Evolutionary conservation across 2,888 invertebrate genomes (phyloP).

Genomic region (Sthenelais limicola): DNA sequence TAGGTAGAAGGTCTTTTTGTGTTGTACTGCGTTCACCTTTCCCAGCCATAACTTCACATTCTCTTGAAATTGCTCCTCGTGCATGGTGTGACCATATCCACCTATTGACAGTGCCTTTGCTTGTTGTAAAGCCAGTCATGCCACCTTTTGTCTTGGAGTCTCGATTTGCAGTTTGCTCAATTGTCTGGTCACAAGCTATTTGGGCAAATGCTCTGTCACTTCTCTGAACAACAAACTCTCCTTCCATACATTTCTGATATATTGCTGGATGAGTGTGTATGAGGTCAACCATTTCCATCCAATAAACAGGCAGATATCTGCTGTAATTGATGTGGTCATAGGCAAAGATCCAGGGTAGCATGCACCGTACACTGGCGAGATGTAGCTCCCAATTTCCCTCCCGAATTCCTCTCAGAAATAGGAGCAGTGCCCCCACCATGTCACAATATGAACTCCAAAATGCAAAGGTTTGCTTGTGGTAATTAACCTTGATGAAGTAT

Average conservation of each 20-base stretch:
- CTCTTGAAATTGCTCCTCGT: not conserved
- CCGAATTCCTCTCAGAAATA: constrained; percentile 36
- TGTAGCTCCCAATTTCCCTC: constrained; percentile 1
- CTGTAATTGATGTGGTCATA: not conserved
- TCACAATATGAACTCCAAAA: constrained; percentile 41
- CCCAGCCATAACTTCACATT: constrained; percentile 1
- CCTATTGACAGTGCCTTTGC: not conserved
- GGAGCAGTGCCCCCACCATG: constrained; percentile 40
- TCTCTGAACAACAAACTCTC: constrained; percentile 18
- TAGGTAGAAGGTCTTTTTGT: not conserved
- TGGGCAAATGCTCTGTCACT: constrained; percentile 1
- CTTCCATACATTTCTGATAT: not conserved
- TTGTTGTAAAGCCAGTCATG: constrained; percentile 1
- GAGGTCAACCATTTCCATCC: constrained; percentile 5
- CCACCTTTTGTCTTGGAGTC: constrained; percentile 26
- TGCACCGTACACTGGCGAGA: not conserved
- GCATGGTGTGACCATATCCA: not conserved
- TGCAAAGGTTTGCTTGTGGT: constrained; percentile 13
- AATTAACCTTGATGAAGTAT: not conserved
- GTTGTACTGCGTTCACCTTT: not conserved
- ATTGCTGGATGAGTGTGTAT: not conserved
- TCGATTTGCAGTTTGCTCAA: constrained; percentile 32
- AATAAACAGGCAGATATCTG: not conserved
- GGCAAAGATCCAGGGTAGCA: constrained; percentile 11
- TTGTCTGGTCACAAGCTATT: constrained; percentile 21